Percentiles rank a stretch among this genome's conserved stretches.
Evolutionary conservation across 2,797 vertebrate species (phyloP).

Genomic region (Odontamblyopus lacepedii): DNA sequence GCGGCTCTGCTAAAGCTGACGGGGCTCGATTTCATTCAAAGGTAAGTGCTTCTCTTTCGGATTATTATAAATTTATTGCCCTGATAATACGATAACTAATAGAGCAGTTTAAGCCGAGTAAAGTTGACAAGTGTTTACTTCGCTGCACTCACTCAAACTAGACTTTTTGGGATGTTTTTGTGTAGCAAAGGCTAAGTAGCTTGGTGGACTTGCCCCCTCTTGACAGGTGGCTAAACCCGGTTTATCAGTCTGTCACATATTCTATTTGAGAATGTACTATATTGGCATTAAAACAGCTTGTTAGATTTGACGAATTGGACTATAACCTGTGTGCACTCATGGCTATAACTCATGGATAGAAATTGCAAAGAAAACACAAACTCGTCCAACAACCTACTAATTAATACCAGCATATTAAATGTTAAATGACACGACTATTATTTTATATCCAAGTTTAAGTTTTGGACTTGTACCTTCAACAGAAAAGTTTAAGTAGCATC

Average conservation of each 20-base stretch:
- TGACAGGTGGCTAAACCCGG: conserved; percentile 45
- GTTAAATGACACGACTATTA: no score
- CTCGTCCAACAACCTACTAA: neutral
- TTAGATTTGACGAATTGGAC: neutral
- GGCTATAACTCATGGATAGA: neutral
- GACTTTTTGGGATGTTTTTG: conserved; percentile 1
- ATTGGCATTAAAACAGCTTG: neutral
- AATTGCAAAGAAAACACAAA: neutral
- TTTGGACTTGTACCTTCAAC: neutral
- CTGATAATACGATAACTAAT: neutral
- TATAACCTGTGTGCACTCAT: neutral
- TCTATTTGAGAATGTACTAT: neutral
- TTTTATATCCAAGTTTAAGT: neutral
- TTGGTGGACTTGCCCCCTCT: conserved; percentile 3
- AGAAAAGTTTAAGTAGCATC: neutral
- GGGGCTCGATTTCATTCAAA: conserved; percentile 55
- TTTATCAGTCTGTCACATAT: neutral
- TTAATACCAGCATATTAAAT: neutral
- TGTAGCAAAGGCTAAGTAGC: conserved; percentile 47
- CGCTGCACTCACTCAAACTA: neutral
- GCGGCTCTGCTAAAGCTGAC: conserved; percentile 40
- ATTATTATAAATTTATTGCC: accelerated
- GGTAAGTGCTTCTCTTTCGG: conserved; percentile 36
- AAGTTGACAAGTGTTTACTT: accelerated
- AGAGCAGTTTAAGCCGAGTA: neutral